Conservation (phyloP, 2,797 vertebrate species). For the Austrolebias charrua region DNA sequence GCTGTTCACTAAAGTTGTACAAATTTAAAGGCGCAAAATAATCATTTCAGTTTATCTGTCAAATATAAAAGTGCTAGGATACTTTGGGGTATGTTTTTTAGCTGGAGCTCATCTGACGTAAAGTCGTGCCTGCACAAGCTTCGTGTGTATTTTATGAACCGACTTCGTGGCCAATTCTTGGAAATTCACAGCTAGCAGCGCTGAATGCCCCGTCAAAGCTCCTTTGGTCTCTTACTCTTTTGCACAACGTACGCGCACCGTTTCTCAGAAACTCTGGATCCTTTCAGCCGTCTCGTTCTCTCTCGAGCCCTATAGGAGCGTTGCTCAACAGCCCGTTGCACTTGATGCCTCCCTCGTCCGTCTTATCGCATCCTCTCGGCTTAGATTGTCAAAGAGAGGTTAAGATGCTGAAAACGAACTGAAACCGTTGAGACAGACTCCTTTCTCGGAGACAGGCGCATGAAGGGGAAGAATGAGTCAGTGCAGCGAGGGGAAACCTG, state of each 20-base stretch:
- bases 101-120: conserved; percentile 1
- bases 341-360: conserved; percentile 42
- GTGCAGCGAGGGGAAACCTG: conserved; percentile 76
- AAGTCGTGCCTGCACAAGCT: conserved; percentile 5
- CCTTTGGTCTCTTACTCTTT: conserved; percentile 37
- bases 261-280: conserved; percentile 49
- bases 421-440: conserved; percentile 74
- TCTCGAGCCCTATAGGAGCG: conserved; percentile 13
- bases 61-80: not conserved
- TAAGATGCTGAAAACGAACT: conserved; percentile 60
- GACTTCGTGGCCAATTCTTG: conserved; percentile 43
- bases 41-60: not conserved
- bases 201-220: conserved; percentile 56
- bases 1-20: too few species aligned
- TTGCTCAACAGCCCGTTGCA: conserved; percentile 55
- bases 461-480: conserved; percentile 82
- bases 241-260: not conserved
- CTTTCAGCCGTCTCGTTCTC: conserved; percentile 14
- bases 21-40: too few species aligned
- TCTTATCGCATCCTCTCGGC: conserved; percentile 60
- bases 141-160: conserved; percentile 18
- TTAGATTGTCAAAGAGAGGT: conserved; percentile 53
- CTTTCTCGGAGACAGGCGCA: conserved; percentile 55
- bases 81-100: not conserved
- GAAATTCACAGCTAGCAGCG: conserved; percentile 37